These are phyloP conservation scores for Neuroscelio doddi DNA, from an alignment of 2,888 invertebrate species.

Conservation along the genomic window DNA sequence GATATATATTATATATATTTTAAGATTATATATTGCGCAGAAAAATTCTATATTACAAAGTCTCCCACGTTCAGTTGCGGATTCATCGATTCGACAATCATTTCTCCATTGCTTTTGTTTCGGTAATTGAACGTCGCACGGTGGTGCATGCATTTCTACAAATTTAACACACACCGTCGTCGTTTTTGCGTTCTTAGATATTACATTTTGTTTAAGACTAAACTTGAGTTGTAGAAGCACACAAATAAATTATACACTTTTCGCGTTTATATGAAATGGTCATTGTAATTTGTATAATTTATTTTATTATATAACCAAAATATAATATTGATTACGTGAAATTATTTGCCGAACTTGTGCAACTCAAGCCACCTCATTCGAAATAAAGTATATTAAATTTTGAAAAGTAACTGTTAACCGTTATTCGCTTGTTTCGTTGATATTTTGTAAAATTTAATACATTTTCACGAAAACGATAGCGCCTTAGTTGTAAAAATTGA, in stretches of 20 bases:
- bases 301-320: too few relatives aligned
- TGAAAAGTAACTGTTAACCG: too few relatives aligned
- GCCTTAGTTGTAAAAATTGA: not conserved
- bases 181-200: slow-evolving; percentile 19
- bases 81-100: slow-evolving; percentile 3
- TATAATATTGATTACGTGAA: too few relatives aligned
- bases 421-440: slow-evolving; percentile 13
- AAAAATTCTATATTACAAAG: slow-evolving; percentile 8
- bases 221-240: not conserved
- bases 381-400: too few relatives aligned
- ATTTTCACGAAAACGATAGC: not conserved
- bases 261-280: not conserved
- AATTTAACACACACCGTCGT: slow-evolving; percentile 17
- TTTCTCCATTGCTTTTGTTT: slow-evolving; percentile 1
- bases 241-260: not conserved
- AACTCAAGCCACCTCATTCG: too few relatives aligned
- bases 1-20: slow-evolving; percentile 26
- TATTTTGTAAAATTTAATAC: slow-evolving; percentile 17
- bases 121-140: slow-evolving; percentile 17
- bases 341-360: too few relatives aligned
- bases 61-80: not conserved
- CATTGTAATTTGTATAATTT: too few relatives aligned
- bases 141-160: slow-evolving; percentile 32
- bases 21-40: slow-evolving; percentile 15
- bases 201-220: slow-evolving; percentile 5